These are phyloP conservation scores for Geococcyx californianus DNA, from an alignment of 2,113 vertebrate species.

Conservation along the genomic window DNA sequence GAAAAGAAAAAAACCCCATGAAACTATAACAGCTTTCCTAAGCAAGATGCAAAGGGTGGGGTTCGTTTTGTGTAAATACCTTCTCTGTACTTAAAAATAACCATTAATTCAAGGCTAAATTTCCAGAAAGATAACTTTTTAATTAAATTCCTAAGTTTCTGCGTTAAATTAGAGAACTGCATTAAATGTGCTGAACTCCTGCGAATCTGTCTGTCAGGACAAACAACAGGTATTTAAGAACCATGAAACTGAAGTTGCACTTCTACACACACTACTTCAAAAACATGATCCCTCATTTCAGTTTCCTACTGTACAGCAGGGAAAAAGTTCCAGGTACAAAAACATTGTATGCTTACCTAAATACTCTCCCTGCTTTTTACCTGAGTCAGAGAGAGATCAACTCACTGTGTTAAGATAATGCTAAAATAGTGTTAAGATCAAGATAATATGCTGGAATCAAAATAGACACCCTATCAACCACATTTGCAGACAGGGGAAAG, in stretches of 20 bases:
- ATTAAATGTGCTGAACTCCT: not conserved
- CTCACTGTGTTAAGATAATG: not conserved
- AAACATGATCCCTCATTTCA: not conserved
- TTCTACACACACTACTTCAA: not conserved
- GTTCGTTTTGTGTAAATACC: not conserved
- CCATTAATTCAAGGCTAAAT: not conserved
- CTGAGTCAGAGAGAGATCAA: not conserved
- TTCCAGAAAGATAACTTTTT: not conserved
- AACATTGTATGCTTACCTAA: not conserved
- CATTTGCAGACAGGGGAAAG: not conserved
- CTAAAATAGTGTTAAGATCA: not conserved
- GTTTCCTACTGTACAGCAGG: not conserved
- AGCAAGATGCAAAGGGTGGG: not conserved
- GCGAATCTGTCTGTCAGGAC: not conserved
- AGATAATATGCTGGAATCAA: not conserved
- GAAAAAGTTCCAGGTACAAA: not conserved
- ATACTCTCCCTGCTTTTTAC: not conserved
- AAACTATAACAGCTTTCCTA: too few species aligned
- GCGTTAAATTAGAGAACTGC: not conserved
- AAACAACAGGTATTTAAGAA: not conserved
- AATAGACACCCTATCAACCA: not conserved
- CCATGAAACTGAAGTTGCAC: not conserved
- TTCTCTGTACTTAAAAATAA: not conserved
- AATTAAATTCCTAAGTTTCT: not conserved
- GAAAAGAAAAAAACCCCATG: too few species aligned